These are phyloP conservation scores for Novumbra hubbsi DNA, from an alignment of 2,797 vertebrate genomes.

Conservation along the genomic window DNA sequence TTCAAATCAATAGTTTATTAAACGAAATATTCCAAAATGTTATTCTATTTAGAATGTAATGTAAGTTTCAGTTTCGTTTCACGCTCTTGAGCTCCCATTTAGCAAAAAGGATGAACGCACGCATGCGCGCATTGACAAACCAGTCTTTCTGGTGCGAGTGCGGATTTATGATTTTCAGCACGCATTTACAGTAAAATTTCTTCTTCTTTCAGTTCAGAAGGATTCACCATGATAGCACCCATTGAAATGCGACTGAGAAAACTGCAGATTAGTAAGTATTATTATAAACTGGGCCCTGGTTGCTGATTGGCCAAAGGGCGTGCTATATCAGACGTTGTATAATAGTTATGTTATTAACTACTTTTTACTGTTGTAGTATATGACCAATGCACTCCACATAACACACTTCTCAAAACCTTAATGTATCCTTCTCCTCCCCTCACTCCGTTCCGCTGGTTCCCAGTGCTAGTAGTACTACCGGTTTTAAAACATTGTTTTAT, in stretches of 20 bases:
- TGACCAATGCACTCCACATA: no score
- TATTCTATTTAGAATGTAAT: conserved; percentile 7
- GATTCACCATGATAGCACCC: conserved; percentile 75
- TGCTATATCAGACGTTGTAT: no score
- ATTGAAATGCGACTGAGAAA: conserved; percentile 66
- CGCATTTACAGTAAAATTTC: background rate
- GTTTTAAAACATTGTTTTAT: background rate
- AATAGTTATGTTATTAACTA: no score
- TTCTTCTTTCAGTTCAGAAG: conserved; percentile 57
- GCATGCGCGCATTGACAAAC: conserved; percentile 11
- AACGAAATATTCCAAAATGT: background rate
- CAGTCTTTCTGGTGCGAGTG: background rate
- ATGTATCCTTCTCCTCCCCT: background rate
- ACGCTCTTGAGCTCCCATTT: background rate
- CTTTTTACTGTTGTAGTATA: no score
- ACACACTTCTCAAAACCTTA: no score
- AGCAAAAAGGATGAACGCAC: background rate
- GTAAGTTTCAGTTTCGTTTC: conserved; percentile 32
- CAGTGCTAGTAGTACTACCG: no score
- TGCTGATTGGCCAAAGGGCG: background rate
- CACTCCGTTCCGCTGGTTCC: background rate
- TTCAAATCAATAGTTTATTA: background rate
- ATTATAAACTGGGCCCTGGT: background rate
- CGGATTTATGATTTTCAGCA: background rate
- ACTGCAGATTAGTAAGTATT: conserved; percentile 73